Percentiles rank a stretch among this genome's conserved stretches.
phyloP scores from a whole-genome alignment of 2,888 invertebrate species.

The Exocentrus adspersus region DNA sequence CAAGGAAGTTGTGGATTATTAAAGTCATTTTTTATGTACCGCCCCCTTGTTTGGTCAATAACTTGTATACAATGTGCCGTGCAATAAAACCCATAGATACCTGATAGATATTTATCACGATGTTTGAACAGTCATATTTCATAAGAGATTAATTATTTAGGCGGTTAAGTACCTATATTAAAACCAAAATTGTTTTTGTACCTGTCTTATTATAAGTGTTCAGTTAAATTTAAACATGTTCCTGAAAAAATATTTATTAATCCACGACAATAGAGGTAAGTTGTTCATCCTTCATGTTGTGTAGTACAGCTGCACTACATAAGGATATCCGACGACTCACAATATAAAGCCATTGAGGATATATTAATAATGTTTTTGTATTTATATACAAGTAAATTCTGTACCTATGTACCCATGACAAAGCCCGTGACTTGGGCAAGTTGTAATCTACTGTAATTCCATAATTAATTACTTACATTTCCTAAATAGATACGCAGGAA shows the following conservation, averaged over 20 bases:
- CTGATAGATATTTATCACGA: background rate
- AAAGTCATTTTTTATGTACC: conserved; percentile 27
- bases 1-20: conserved; percentile 17
- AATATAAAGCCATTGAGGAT: background rate
- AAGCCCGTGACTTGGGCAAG: too few species aligned
- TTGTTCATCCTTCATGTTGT: conserved; percentile 10
- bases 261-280: conserved; percentile 47
- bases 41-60: conserved; percentile 41
- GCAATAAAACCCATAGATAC: conserved; percentile 10
- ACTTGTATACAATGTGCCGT: conserved; percentile 17
- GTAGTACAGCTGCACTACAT: too few species aligned
- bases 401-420: too few species aligned
- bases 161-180: background rate
- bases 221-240: conserved; percentile 37
- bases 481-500: too few species aligned
- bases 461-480: too few species aligned
- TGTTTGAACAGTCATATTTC: conserved; percentile 2
- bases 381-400: too few species aligned
- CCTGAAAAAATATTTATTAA: conserved; percentile 45
- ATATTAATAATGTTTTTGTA: background rate
- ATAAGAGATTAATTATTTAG: conserved; percentile 12
- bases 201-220: too few species aligned
- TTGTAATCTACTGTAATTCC: too few species aligned
- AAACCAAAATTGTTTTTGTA: background rate
- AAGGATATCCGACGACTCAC: background rate